These are phyloP conservation scores for Chrysotoxum bicinctum DNA, from an alignment of 2,888 invertebrate genomes.

Conservation along the genomic window DNA sequence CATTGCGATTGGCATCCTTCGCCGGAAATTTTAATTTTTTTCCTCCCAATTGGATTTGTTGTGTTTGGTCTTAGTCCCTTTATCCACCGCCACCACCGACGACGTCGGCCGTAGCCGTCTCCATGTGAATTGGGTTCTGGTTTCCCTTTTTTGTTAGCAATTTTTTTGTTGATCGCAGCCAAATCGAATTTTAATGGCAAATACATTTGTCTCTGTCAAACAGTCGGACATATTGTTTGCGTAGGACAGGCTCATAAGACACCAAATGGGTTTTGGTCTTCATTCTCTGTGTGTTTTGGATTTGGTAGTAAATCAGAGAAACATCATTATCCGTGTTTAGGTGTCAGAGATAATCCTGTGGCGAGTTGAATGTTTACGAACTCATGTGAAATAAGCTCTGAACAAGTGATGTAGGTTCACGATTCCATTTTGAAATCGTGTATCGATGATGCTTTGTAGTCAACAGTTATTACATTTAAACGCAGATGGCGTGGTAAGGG, in stretches of 20 bases:
- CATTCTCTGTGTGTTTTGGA: not conserved
- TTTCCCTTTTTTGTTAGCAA: constrained; percentile 25
- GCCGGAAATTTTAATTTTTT: constrained; percentile 40
- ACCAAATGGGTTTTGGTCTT: not conserved
- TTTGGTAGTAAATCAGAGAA: constrained; percentile 61
- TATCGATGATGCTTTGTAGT: not conserved
- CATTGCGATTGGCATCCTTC: constrained; percentile 46
- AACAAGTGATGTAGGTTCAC: not conserved
- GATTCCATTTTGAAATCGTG: not conserved
- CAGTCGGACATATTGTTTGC: constrained; percentile 68
- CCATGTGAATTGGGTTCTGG: constrained; percentile 18
- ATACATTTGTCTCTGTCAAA: constrained; percentile 72
- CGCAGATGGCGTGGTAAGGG: too few relatives aligned
- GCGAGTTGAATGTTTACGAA: constrained; percentile 21
- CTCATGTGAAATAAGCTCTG: constrained; percentile 10
- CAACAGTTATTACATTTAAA: not conserved
- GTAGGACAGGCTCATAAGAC: constrained; percentile 36
- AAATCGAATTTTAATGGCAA: constrained; percentile 73
- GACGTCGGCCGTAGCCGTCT: not conserved
- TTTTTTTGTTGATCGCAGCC: constrained; percentile 54
- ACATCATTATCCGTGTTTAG: constrained; percentile 71
- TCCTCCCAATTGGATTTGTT: constrained; percentile 48
- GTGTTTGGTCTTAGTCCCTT: constrained; percentile 51
- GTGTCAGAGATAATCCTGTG: constrained; percentile 64
- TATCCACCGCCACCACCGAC: not conserved